A percentile compares a stretch with the other conserved stretches of the same genome.
phyloP scores from a whole-genome alignment of 2,888 invertebrate species.

The Ophion slaviceki region DNA sequence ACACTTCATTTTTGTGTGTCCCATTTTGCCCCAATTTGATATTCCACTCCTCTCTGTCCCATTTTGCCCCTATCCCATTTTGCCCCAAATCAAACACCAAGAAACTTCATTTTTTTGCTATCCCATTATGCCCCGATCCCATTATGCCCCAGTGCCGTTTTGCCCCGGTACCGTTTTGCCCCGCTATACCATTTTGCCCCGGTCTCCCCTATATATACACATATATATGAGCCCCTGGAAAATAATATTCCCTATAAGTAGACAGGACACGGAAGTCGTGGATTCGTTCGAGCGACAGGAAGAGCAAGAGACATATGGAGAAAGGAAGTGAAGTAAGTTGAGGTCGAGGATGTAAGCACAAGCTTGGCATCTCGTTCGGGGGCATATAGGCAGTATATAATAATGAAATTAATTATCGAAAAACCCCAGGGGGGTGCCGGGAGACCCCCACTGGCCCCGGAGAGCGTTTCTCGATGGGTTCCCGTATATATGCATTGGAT shows the following conservation, averaged over 20 bases:
- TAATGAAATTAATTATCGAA: slow-evolving; percentile 77
- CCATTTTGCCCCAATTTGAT: too few species aligned
- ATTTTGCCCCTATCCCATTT: too few species aligned
- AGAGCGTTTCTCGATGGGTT: slow-evolving; percentile 49
- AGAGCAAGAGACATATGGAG: slow-evolving; percentile 12
- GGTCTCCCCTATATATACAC: too few species aligned
- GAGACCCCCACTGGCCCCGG: slow-evolving; percentile 64
- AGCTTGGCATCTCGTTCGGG: slow-evolving; percentile 45
- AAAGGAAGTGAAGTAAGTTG: slow-evolving; percentile 12
- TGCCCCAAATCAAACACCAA: too few species aligned
- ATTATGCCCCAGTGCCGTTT: too few species aligned
- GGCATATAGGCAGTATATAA: slow-evolving; percentile 61
- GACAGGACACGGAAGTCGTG: slow-evolving; percentile 3
- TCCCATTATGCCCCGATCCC: too few species aligned
- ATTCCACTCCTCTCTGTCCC: too few species aligned
- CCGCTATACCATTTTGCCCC: too few species aligned
- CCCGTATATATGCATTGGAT: slow-evolving; percentile 44
- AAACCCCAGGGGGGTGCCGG: slow-evolving; percentile 65
- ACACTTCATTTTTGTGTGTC: too few species aligned
- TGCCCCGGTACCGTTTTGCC: too few species aligned
- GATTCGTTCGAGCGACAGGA: background rate
- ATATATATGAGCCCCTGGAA: background rate
- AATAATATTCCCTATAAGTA: slow-evolving; percentile 17
- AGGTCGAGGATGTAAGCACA: slow-evolving; percentile 17
- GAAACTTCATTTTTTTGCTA: too few species aligned